Base-by-base conservation (phyloP, 2,888 invertebrate genomes). In the Tetrapedia diversipes region DNA sequence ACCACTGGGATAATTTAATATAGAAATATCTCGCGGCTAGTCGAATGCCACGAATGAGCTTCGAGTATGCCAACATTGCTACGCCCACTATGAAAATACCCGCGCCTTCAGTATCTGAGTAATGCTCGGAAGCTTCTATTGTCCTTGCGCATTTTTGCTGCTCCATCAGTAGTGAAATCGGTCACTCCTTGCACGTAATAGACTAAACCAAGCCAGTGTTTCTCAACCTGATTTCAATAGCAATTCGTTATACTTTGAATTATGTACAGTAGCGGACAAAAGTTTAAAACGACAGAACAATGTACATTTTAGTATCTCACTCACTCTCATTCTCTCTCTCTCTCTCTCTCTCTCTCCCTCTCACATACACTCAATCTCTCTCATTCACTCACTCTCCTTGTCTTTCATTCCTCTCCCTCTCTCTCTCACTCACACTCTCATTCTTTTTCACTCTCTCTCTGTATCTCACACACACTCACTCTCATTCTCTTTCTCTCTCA, bases 1-100 rank as follows among this genome's bases (percentile, higher is more conserved):
- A 72, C 66, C 39, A 27, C 59, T 66, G 45, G 59, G 47, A 66
- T 66, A 66, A 66, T 66, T 66, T 66, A 66, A 66, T 66, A 47
- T 60, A 59, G 37, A 61, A 49, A 67, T 60, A 67, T 60, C 60
- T 67, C 60, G 37, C 60, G 27, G 41, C 43, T 43, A 49, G 47
- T 43, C 54, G 54, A 67, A 61, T 19, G 19, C 59, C 47, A 22
- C 59, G 59, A 57, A 47, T 34, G 60, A 37, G 60, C 45, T 59
- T 66, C 66, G 29, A 29, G 37, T 66, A 59, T 47, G 37, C 27
- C 45, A 6, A 32, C 27, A 43, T 54, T 22, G 32, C 16, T 16
- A 27, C 19, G 32, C 29, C 29, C 6, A n/a, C 41, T 32, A 45
- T 29, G 32, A 29, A 22, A 22, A 60, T 60, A 60, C 45, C 45